Conservation (phyloP, 92 coral and sea anemone species). For the Plumapathes pennacea region DNA sequence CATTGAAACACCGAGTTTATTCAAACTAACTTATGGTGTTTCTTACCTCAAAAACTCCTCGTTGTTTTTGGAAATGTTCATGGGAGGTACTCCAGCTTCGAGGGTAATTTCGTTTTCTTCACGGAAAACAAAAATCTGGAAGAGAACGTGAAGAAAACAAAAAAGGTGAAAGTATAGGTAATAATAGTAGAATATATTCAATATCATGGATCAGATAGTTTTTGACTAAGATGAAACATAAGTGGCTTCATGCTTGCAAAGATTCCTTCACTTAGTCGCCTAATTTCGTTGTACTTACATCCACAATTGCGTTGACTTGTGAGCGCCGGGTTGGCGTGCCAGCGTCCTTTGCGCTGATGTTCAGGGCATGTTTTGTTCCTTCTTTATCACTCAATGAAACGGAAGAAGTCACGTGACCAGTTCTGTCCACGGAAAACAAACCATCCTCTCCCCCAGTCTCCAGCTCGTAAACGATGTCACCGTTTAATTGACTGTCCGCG, state of each 20-base stretch:
- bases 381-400: slow-evolving; percentile 35
- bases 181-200: background rate
- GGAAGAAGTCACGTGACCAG: slow-evolving; percentile 49
- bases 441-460: slow-evolving; percentile 8
- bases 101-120: slow-evolving; percentile 24
- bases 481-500: slow-evolving; percentile 25
- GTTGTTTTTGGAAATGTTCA: slow-evolving; percentile 9
- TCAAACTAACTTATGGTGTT: too few relatives aligned
- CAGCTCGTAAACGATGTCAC: slow-evolving; percentile 18
- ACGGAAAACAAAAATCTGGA: slow-evolving; percentile 42
- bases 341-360: slow-evolving; percentile 41
- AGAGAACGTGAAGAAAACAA: background rate
- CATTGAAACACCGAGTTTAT: too few relatives aligned
- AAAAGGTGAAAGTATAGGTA: background rate
- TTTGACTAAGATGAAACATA: too few relatives aligned
- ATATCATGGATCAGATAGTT: background rate
- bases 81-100: slow-evolving; percentile 18
- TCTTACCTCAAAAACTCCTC: slow-evolving; percentile 40
- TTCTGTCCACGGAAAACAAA: slow-evolving; percentile 47
- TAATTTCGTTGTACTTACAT: slow-evolving; percentile 33
- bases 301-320: slow-evolving; percentile 7
- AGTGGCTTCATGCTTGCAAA: too few relatives aligned
- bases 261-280: too few relatives aligned
- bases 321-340: slow-evolving; percentile 9
- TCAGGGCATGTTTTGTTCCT: slow-evolving; percentile 26